Base-by-base conservation (phyloP, 1,140 invertebrate species). In the Orius laevigatus region DNA sequence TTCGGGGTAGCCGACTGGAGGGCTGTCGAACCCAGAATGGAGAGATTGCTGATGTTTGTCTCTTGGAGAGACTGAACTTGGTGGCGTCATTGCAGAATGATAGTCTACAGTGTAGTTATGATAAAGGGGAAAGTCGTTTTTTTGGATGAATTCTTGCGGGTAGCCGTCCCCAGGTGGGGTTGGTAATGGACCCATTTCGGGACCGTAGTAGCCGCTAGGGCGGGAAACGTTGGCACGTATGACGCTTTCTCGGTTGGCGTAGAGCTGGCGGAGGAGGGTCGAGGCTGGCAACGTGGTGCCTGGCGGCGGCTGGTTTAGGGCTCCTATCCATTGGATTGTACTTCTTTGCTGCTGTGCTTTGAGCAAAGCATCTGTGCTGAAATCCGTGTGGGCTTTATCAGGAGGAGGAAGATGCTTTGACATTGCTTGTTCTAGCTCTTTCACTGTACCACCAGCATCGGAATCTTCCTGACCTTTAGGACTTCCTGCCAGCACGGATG, bases 401-500 rank as follows among this genome's bases (percentile, higher is more conserved):
- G 61, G 63, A 2, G 72, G 67, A 0, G 90, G 89, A 35, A 94
- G 66, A 67, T 95, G 90, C 61, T 93, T 91, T 15, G 90, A 92
- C 90, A 94, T 96, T 10, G 87, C 89, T 57, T 92, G 87, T 64
- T 96, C 90, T 52, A 94, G 67, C 58, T 94, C 89, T 62, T 90
- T 88, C 0, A 91, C 86, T 0, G 79, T 74, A 2, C 67, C 70
- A 4, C 62, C 66, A 6, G 58, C 54, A 25, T 56, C 58, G 12
- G 48, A 50, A 14, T 57, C 63, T 15, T 66, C 65, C 18, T 64
- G 58, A 32, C 53, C 53, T 15, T 61, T 62, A 0, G 61, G 60
- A 63, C 59, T 32, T 60, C 61, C 6, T 63, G 65, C 52, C 66
- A 67, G 40, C 55, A 65, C 51, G 8, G 61, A 56, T 9, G 68